Conservation (phyloP, 1,140 invertebrate species). For the Zaprionus vittiger region DNA sequence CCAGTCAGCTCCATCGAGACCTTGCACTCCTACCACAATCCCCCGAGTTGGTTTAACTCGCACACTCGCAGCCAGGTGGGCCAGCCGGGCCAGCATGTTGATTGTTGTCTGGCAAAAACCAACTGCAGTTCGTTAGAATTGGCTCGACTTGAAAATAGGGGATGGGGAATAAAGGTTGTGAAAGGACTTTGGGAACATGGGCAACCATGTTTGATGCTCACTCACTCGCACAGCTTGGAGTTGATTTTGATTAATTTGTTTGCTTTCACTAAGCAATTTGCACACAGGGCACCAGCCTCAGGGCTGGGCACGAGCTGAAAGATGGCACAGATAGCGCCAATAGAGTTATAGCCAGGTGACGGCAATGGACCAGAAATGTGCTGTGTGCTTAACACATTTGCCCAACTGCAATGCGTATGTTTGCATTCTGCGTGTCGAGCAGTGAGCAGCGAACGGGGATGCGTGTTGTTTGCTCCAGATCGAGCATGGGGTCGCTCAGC, state of each 20-base stretch:
- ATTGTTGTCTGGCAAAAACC: slow-evolving; percentile 1
- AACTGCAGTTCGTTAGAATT: slow-evolving; percentile 22
- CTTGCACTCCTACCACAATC: slow-evolving; percentile 37
- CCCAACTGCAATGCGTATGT: slow-evolving; percentile 77
- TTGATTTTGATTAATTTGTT: slow-evolving; percentile 83
- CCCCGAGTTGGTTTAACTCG: slow-evolving; percentile 21
- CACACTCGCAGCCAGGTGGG: slow-evolving; percentile 18
- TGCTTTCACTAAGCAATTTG: slow-evolving; percentile 78
- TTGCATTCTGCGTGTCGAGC: slow-evolving; percentile 67
- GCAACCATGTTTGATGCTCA: slow-evolving; percentile 57
- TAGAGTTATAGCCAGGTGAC: slow-evolving; percentile 73
- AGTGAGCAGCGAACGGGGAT: slow-evolving; percentile 5
- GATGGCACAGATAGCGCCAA: slow-evolving; percentile 46
- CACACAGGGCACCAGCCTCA: slow-evolving; percentile 35
- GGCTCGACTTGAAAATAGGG: neutral
- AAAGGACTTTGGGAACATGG: neutral
- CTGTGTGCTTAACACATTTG: slow-evolving; percentile 71
- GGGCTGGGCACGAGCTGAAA: slow-evolving; percentile 2
- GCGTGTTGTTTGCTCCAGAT: slow-evolving; percentile 53
- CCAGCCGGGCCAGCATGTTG: slow-evolving; percentile 4
- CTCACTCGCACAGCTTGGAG: slow-evolving; percentile 56
- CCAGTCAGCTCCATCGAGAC: slow-evolving; percentile 34
- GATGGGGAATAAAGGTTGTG: neutral
- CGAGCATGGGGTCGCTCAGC: slow-evolving; percentile 19
- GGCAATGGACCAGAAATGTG: slow-evolving; percentile 70